A percentile compares a stretch with the other conserved stretches of the same genome.
phyloP scores from a whole-genome alignment of 2,797 vertebrate species.

The Sparus aurata region DNA sequence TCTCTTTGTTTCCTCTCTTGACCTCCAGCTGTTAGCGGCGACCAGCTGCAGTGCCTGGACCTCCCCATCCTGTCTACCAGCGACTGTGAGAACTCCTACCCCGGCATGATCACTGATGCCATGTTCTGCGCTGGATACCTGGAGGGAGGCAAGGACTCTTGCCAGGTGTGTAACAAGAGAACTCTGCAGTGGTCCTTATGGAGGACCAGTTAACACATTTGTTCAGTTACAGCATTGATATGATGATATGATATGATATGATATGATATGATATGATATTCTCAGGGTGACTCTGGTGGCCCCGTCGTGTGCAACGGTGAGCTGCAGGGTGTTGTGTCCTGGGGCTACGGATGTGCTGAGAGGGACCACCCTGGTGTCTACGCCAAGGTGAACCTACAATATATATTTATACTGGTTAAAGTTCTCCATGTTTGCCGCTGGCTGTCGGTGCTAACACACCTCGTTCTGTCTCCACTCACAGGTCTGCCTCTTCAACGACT shows the following conservation, averaged over 20 bases:
- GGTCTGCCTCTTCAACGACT: constrained; percentile 76
- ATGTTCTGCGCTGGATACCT: no score
- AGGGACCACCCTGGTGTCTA: not conserved
- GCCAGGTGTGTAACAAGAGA: no score
- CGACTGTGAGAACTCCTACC: constrained; percentile 71
- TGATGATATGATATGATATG: no score
- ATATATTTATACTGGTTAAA: no score
- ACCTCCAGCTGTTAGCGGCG: constrained; percentile 47
- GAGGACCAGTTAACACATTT: no score
- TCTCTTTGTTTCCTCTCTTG: not conserved
- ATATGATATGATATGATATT: no score
- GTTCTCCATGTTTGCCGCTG: not conserved
- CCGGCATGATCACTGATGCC: constrained; percentile 64
- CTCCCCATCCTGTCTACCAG: constrained; percentile 71
- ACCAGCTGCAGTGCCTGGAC: constrained; percentile 77
- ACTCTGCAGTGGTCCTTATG: no score
- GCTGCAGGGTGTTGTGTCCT: constrained; percentile 87
- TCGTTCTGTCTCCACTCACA: constrained; percentile 15
- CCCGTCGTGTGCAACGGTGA: constrained; percentile 82
- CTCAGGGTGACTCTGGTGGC: constrained; percentile 78
- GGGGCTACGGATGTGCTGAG: not conserved
- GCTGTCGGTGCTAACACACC: constrained; percentile 1
- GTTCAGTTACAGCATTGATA: no score
- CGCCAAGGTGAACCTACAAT: not conserved
- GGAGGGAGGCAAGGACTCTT: no score